Percentiles rank a stretch among this genome's conserved stretches.
Conservation (phyloP, 30 jellyfish, hydroid and myxozoan species). For the Chironex yamaguchii region DNA sequence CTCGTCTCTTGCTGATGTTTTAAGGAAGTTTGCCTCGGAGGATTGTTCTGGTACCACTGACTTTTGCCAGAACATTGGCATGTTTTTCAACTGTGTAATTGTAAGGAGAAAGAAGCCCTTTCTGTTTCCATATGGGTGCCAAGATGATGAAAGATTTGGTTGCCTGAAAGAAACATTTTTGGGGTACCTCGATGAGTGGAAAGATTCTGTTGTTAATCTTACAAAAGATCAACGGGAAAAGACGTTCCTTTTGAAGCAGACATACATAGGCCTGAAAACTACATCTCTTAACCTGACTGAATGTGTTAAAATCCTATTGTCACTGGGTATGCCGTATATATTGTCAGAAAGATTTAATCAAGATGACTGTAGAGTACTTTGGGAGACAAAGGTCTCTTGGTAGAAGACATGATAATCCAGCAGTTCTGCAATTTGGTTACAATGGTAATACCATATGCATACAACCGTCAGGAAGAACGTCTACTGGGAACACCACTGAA, state of each 20-base stretch:
- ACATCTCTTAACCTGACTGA: constrained; percentile 41
- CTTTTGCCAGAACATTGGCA: not conserved
- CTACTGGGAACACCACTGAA: constrained; percentile 53
- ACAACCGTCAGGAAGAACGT: constrained; percentile 30
- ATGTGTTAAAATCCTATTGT: constrained; percentile 23
- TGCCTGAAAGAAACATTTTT: constrained; percentile 28
- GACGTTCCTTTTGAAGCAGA: constrained; percentile 24
- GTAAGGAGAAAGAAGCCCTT: constrained; percentile 51
- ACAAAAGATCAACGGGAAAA: constrained; percentile 17
- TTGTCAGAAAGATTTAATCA: constrained; percentile 45
- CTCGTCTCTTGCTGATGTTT: not conserved
- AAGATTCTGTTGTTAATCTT: constrained; percentile 36
- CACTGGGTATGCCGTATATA: constrained; percentile 44
- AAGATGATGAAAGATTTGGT: constrained; percentile 27
- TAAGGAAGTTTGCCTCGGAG: constrained; percentile 8
- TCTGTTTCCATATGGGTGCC: constrained; percentile 26
- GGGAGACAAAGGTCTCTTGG: constrained; percentile 73
- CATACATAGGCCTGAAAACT: constrained; percentile 50
- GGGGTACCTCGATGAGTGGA: constrained; percentile 61
- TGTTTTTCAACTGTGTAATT: constrained; percentile 12
- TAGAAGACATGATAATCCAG: constrained; percentile 49
- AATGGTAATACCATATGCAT: constrained; percentile 46
- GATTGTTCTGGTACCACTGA: constrained; percentile 2
- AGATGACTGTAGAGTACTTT: constrained; percentile 57
- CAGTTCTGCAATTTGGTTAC: constrained; percentile 43